Conservation (phyloP, 2,797 vertebrate genomes). For the Limosa lapponica region DNA sequence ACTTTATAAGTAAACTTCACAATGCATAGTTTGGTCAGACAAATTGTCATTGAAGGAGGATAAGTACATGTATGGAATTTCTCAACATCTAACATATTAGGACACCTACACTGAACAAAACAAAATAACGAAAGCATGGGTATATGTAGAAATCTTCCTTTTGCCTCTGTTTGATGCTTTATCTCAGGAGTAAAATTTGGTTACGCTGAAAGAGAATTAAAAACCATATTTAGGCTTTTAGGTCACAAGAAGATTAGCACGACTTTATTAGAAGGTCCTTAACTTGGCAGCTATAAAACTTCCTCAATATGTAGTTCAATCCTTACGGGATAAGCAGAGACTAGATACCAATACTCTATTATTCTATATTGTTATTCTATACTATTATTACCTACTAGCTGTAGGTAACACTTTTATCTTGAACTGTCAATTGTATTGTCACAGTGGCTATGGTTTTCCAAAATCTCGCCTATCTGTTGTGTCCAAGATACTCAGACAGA, state of each 20-base stretch:
- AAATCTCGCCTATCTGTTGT: not conserved
- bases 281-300: not conserved
- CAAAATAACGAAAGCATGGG: not conserved
- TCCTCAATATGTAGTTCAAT: not conserved
- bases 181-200: not conserved
- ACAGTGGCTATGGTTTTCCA: not conserved
- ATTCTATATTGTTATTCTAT: not conserved
- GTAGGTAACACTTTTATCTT: not conserved
- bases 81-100: not conserved
- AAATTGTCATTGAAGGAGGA: not conserved
- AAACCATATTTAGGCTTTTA: not conserved
- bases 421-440: not conserved
- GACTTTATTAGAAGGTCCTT: not conserved
- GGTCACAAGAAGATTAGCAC: not conserved
- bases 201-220: not conserved
- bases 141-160: not conserved
- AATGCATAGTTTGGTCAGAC: not conserved
- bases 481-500: not conserved
- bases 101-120: not conserved
- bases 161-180: accelerated
- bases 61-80: not conserved
- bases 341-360: too few species aligned
- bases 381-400: not conserved
- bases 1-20: not conserved
- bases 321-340: not conserved